Evolutionary conservation across 2,888 invertebrate genomes (phyloP).

Genomic region (Synanthedon myopaeformis): DNA sequence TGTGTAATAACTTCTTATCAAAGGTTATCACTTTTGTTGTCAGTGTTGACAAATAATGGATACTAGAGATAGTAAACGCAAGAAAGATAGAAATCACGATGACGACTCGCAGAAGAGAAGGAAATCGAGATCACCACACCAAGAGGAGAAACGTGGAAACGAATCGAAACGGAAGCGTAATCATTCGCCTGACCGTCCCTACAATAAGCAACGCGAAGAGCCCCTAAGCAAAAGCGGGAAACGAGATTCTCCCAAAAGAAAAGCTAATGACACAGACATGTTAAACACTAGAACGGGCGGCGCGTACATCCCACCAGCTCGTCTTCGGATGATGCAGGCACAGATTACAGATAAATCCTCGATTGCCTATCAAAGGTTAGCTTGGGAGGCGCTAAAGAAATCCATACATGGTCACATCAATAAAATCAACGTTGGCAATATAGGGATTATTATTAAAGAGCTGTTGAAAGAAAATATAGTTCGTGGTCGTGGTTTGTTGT

Average conservation of each 20-base stretch:
- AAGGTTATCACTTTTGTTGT: background rate
- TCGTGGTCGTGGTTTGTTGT: slow-evolving; percentile 92
- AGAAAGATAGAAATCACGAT: slow-evolving; percentile 35
- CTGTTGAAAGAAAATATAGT: slow-evolving; percentile 95
- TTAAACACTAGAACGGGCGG: slow-evolving; percentile 89
- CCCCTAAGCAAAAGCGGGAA: slow-evolving; percentile 20
- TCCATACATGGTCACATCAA: slow-evolving; percentile 98
- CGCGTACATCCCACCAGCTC: slow-evolving; percentile 98
- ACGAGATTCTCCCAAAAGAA: slow-evolving; percentile 33
- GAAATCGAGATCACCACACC: slow-evolving; percentile 38
- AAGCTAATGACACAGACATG: slow-evolving; percentile 70
- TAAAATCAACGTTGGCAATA: slow-evolving; percentile 96
- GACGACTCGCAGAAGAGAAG: slow-evolving; percentile 30
- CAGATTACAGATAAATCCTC: slow-evolving; percentile 97
- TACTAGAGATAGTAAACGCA: slow-evolving; percentile 36
- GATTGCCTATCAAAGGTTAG: slow-evolving; percentile 92
- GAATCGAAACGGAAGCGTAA: slow-evolving; percentile 39
- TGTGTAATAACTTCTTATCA: background rate
- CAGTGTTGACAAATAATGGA: slow-evolving; percentile 26
- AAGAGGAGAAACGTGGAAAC: slow-evolving; percentile 20
- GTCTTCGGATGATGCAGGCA: slow-evolving; percentile 93
- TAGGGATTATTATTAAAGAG: slow-evolving; percentile 90
- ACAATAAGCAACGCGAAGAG: slow-evolving; percentile 27
- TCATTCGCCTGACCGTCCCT: slow-evolving; percentile 41
- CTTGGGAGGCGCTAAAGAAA: slow-evolving; percentile 99